Conservation (phyloP, 2,888 invertebrate species). For the Caenorhabditis becei region DNA sequence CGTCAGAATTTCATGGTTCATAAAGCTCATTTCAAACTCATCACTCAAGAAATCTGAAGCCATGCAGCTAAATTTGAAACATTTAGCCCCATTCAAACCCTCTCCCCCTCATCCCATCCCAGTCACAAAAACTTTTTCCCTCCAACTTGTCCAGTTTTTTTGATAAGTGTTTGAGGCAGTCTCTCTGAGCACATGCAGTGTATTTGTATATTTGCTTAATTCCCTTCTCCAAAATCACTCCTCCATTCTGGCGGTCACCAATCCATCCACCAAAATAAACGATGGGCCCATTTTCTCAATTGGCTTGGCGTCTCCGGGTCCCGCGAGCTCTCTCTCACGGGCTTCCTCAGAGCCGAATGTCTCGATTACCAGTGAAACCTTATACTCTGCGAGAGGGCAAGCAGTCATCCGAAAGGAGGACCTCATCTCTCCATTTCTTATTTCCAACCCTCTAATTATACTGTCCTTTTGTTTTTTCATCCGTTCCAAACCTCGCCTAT, state of each 20-base stretch:
- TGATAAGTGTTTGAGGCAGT: slow-evolving; percentile 54
- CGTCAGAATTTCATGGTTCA: too few relatives aligned
- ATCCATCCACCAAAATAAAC: slow-evolving; percentile 57
- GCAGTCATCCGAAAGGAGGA: slow-evolving; percentile 40
- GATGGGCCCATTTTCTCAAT: slow-evolving; percentile 59
- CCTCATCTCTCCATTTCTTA: slow-evolving; percentile 15
- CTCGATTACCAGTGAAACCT: slow-evolving; percentile 59
- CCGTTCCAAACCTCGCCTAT: slow-evolving; percentile 13
- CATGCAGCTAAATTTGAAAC: too few relatives aligned
- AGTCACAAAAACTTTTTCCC: slow-evolving; percentile 8
- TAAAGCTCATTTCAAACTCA: too few relatives aligned
- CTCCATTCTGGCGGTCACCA: background rate
- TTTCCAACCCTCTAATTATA: slow-evolving; percentile 39
- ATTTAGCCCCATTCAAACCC: too few relatives aligned
- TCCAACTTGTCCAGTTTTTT: slow-evolving; percentile 53
- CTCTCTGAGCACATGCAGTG: slow-evolving; percentile 34
- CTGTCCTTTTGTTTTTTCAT: slow-evolving; percentile 31
- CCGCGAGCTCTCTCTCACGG: slow-evolving; percentile 33
- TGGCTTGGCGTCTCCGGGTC: slow-evolving; percentile 50
- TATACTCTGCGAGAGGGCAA: slow-evolving; percentile 41
- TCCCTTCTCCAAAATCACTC: slow-evolving; percentile 24
- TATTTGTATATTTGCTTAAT: slow-evolving; percentile 64
- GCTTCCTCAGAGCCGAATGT: slow-evolving; percentile 51
- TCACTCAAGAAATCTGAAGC: too few relatives aligned
- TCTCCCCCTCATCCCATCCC: too few relatives aligned